phyloP scores from a whole-genome alignment of 2,888 invertebrate genomes.

The Nomada ruficornis region DNA sequence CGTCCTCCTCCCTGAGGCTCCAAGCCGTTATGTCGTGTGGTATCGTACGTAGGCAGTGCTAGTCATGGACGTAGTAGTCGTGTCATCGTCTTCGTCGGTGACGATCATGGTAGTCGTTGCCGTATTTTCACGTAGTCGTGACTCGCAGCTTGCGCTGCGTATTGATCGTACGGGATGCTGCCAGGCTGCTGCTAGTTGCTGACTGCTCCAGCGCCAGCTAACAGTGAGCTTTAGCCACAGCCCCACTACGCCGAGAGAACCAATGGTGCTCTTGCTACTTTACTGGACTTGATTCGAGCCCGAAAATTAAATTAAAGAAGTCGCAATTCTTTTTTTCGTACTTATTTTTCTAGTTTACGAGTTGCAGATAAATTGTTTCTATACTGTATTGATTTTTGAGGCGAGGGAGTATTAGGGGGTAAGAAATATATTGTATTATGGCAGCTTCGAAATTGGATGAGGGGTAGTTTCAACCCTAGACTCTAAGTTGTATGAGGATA shows the following conservation, averaged over 20 bases:
- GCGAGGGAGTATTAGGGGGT: too few species aligned
- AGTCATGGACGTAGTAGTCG: slow-evolving; percentile 57
- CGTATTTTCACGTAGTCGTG: slow-evolving; percentile 58
- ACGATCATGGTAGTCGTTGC: slow-evolving; percentile 67
- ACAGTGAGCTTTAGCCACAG: slow-evolving; percentile 35
- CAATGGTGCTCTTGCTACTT: slow-evolving; percentile 13
- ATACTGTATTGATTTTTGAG: too few species aligned
- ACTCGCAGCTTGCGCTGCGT: slow-evolving; percentile 59
- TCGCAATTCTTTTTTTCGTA: not conserved
- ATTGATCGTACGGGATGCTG: slow-evolving; percentile 72
- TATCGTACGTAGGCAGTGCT: slow-evolving; percentile 60
- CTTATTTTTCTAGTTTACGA: not conserved
- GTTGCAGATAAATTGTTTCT: too few species aligned
- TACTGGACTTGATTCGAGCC: not conserved
- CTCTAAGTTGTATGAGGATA: too few species aligned
- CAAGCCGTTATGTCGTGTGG: slow-evolving; percentile 54
- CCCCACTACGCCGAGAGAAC: slow-evolving; percentile 33
- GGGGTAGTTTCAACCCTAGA: too few species aligned
- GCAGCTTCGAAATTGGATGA: too few species aligned
- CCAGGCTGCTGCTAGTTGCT: slow-evolving; percentile 26
- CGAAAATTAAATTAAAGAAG: not conserved
- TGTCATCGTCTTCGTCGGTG: slow-evolving; percentile 66
- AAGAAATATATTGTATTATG: too few species aligned
- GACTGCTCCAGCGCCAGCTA: slow-evolving; percentile 47
- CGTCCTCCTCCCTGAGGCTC: slow-evolving; percentile 82